These are phyloP conservation scores for Conus ventricosus DNA, from an alignment of 1,140 invertebrate species.

Conservation along the genomic window DNA sequence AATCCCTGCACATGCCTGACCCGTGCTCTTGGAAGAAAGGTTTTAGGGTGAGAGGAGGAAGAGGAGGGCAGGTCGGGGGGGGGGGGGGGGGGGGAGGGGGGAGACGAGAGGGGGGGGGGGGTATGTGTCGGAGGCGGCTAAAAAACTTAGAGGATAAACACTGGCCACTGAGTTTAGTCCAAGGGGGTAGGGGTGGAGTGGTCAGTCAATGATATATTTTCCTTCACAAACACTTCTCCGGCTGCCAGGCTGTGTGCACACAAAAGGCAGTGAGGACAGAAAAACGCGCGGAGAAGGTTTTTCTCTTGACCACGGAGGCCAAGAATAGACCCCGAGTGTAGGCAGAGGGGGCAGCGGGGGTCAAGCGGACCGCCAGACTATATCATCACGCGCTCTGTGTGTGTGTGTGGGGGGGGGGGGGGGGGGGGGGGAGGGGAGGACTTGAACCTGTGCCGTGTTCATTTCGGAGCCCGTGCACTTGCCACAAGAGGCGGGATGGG, in stretches of 20 bases:
- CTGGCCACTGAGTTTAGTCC: not conserved
- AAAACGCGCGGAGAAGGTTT: not conserved
- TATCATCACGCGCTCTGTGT: not conserved
- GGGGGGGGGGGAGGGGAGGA: not conserved
- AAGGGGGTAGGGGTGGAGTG: not conserved
- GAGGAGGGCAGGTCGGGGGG: not conserved
- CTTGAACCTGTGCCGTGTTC: not conserved
- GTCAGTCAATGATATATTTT: constrained; percentile 34
- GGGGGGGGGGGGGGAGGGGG: too few relatives aligned
- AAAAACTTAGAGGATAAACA: constrained; percentile 9
- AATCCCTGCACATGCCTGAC: not conserved
- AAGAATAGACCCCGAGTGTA: not conserved
- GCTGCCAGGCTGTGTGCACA: not conserved
- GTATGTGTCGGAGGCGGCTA: too few relatives aligned
- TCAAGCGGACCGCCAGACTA: not conserved
- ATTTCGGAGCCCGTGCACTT: not conserved
- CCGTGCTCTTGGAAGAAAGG: not conserved
- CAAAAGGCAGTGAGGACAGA: not conserved
- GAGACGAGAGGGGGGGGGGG: too few relatives aligned
- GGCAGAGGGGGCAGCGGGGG: not conserved
- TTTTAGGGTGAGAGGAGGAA: not conserved
- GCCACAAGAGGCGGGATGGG: constrained; percentile 1
- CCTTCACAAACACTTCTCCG: constrained; percentile 25
- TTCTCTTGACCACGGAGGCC: constrained; percentile 1
- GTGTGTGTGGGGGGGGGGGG: not conserved